Percentiles rank a stretch among this genome's conserved stretches.
Conservation (phyloP, 2,113 vertebrate species). For the Steatornis caripensis region DNA sequence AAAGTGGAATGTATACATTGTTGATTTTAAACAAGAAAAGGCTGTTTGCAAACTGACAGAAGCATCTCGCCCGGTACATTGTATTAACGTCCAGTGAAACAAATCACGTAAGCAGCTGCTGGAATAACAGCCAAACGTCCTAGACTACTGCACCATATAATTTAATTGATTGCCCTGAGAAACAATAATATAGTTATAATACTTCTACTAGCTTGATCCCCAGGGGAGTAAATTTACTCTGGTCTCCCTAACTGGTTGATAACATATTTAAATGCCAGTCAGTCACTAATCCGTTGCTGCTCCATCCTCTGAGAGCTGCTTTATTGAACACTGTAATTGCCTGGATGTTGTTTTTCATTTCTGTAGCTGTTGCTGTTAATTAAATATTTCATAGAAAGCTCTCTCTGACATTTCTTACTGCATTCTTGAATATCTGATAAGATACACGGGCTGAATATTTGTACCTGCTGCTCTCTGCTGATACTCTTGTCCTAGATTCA, state of each 20-base stretch:
- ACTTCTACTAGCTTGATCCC: conserved; percentile 53
- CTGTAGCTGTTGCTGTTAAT: conserved; percentile 81
- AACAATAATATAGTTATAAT: conserved; percentile 67
- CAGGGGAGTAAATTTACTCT: conserved; percentile 49
- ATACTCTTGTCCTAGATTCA: conserved; percentile 79
- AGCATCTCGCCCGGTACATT: background rate
- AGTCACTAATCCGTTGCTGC: conserved; percentile 71
- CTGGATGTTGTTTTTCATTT: conserved; percentile 81
- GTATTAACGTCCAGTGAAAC: background rate
- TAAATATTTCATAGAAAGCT: conserved; percentile 79
- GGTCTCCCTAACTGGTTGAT: conserved; percentile 71
- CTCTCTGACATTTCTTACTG: conserved; percentile 72
- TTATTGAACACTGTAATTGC: conserved; percentile 80
- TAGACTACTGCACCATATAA: conserved; percentile 56
- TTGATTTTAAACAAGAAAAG: background rate
- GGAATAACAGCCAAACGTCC: conserved; percentile 42
- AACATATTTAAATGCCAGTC: conserved; percentile 80
- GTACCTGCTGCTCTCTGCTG: conserved; percentile 78
- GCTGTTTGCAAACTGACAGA: background rate
- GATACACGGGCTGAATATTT: conserved; percentile 68
- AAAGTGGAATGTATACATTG: background rate
- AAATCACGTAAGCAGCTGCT: conserved; percentile 18
- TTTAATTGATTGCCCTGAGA: conserved; percentile 70
- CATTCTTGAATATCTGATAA: conserved; percentile 82
- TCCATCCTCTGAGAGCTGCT: conserved; percentile 71